These are phyloP conservation scores for Tenrec ecaudatus DNA, from an alignment of 2,113 vertebrate genomes.

Conservation along the genomic window DNA sequence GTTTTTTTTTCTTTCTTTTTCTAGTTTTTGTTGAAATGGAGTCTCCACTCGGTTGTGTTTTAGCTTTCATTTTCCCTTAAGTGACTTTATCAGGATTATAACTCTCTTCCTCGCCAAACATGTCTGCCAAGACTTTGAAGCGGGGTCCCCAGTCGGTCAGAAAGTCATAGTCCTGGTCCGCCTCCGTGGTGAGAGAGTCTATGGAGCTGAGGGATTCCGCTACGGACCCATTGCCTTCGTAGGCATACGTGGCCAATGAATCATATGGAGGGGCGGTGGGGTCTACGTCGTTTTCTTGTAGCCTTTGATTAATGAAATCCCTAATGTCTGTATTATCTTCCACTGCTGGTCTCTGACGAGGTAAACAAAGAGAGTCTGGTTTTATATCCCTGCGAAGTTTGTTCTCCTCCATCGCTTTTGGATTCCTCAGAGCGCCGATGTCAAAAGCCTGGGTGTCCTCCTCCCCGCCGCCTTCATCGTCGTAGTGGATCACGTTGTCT, in stretches of 20 bases:
- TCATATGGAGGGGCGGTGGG: slow-evolving; percentile 95
- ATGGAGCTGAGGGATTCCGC: slow-evolving; percentile 98
- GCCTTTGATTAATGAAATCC: slow-evolving; percentile 95
- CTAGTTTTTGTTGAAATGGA: background rate
- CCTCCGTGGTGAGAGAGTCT: slow-evolving; percentile 91
- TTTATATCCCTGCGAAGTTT: slow-evolving; percentile 95
- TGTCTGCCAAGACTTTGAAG: slow-evolving; percentile 96
- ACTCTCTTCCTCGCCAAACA: slow-evolving; percentile 94
- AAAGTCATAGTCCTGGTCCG: slow-evolving; percentile 95
- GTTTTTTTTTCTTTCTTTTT: slow-evolving; percentile 67
- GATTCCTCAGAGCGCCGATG: slow-evolving; percentile 97
- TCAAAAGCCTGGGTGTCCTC: slow-evolving; percentile 99
- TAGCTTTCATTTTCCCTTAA: slow-evolving; percentile 73
- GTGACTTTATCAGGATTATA: slow-evolving; percentile 88
- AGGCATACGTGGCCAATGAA: slow-evolving; percentile 97
- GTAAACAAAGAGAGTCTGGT: slow-evolving; percentile 89
- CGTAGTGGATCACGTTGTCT: slow-evolving; percentile 99
- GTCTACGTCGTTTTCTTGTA: slow-evolving; percentile 94
- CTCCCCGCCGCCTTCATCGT: slow-evolving; percentile 98
- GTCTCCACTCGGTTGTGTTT: background rate
- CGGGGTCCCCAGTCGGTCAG: slow-evolving; percentile 97
- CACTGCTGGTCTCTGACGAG: slow-evolving; percentile 83
- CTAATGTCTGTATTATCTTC: slow-evolving; percentile 95
- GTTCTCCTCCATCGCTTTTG: slow-evolving; percentile 96
- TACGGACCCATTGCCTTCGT: slow-evolving; percentile 95